Conservation (phyloP, 1,140 invertebrate species). For the Aphidius ervi region DNA sequence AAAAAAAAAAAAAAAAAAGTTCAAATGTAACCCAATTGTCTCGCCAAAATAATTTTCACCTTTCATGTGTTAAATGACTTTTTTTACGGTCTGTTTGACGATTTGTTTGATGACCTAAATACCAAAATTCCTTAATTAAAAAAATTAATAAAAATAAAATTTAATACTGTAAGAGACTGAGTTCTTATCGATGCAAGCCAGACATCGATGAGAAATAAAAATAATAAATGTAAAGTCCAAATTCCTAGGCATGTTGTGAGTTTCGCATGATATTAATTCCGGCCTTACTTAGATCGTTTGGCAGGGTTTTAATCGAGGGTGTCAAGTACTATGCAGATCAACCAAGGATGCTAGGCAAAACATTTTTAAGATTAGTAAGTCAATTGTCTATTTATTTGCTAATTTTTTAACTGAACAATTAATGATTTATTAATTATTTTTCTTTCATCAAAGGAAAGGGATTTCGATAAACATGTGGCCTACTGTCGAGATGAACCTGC, state of each 20-base stretch:
- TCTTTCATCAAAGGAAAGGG: conserved; percentile 63
- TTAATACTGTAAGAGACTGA: background rate
- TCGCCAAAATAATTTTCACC: background rate
- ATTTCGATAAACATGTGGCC: conserved; percentile 89
- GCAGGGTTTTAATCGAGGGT: conserved; percentile 86
- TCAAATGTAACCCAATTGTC: background rate
- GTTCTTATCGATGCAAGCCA: background rate
- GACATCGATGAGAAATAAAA: conserved; percentile 1
- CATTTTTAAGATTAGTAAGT: conserved; percentile 75
- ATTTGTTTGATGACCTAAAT: background rate
- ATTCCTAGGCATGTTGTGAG: conserved; percentile 41
- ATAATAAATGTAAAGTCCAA: conserved; percentile 7
- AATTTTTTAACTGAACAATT: too few species aligned
- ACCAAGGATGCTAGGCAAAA: conserved; percentile 79
- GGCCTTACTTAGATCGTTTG: conserved; percentile 56
- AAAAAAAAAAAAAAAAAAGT: background rate
- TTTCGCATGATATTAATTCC: conserved; percentile 52
- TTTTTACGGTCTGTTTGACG: background rate
- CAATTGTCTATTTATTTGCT: too few species aligned
- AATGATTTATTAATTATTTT: too few species aligned
- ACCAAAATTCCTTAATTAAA: background rate
- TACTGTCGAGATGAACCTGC: conserved; percentile 83
- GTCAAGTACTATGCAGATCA: conserved; percentile 89
- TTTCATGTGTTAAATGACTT: conserved; percentile 1
- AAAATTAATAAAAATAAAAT: background rate